Conservation (phyloP, 2,888 invertebrate genomes). For the Timandra comae region DNA sequence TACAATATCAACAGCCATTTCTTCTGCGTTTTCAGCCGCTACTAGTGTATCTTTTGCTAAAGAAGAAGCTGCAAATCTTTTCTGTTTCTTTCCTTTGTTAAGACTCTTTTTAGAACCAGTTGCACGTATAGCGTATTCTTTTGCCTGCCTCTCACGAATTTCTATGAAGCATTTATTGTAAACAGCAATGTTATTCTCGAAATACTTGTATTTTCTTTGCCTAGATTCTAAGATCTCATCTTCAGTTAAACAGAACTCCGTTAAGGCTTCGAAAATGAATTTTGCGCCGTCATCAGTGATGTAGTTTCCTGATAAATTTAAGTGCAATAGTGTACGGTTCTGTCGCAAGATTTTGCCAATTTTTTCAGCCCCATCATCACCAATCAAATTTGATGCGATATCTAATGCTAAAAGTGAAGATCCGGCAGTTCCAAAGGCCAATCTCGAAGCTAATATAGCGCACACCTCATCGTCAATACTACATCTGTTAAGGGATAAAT, state of each 20-base stretch:
- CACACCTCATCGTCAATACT: slow-evolving; percentile 32
- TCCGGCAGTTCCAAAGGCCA: slow-evolving; percentile 25
- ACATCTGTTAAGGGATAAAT: slow-evolving; percentile 44
- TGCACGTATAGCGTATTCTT: neutral
- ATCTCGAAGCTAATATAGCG: slow-evolving; percentile 27
- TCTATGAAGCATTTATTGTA: slow-evolving; percentile 26
- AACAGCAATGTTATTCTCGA: slow-evolving; percentile 19
- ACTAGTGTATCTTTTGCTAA: neutral
- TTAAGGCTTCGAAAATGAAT: slow-evolving; percentile 32
- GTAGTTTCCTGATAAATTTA: slow-evolving; percentile 42
- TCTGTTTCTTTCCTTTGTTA: slow-evolving; percentile 3
- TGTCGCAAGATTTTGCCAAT: slow-evolving; percentile 34
- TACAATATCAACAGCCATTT: slow-evolving; percentile 8
- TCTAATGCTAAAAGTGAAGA: slow-evolving; percentile 32
- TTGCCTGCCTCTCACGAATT: slow-evolving; percentile 4
- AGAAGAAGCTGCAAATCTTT: neutral
- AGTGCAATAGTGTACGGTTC: slow-evolving; percentile 40
- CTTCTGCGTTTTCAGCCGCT: slow-evolving; percentile 19
- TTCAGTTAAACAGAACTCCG: slow-evolving; percentile 30
- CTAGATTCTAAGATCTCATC: slow-evolving; percentile 26
- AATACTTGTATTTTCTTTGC: slow-evolving; percentile 21
- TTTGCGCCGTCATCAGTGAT: slow-evolving; percentile 37
- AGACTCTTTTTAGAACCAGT: slow-evolving; percentile 1
- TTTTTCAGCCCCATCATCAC: slow-evolving; percentile 33
- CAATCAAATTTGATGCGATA: slow-evolving; percentile 39